phyloP scores from a whole-genome alignment of 2,888 invertebrate genomes.

The Eristalis pertinax region DNA sequence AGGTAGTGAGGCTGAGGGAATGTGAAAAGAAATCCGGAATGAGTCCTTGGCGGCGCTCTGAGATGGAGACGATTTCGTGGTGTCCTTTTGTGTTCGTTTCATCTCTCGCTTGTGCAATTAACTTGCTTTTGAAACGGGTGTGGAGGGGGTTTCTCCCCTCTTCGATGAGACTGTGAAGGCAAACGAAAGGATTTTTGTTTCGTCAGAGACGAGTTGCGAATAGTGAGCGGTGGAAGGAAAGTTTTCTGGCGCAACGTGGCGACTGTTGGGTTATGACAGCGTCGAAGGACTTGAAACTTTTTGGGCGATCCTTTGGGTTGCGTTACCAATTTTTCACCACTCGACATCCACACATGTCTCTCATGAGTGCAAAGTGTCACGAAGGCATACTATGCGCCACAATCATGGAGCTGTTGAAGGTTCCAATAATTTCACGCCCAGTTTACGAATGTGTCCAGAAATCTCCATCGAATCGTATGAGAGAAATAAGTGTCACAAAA shows the following conservation, averaged over 20 bases:
- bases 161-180: too few relatives aligned
- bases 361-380: too few relatives aligned
- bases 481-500: too few relatives aligned
- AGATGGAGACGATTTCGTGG: constrained; percentile 9
- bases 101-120: constrained; percentile 51
- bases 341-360: too few relatives aligned
- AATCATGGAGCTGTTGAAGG: too few relatives aligned
- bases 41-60: constrained; percentile 9
- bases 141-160: background rate
- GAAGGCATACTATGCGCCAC: too few relatives aligned
- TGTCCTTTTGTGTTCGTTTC: constrained; percentile 24
- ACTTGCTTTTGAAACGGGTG: background rate
- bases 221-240: background rate
- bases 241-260: background rate
- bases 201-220: background rate
- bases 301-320: background rate
- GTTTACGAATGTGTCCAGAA: too few relatives aligned
- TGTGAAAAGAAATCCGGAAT: constrained; percentile 16
- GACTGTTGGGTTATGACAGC: background rate
- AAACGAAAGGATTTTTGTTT: background rate
- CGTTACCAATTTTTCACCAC: background rate
- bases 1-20: background rate
- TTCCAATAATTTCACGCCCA: too few relatives aligned
- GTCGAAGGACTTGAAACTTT: background rate
- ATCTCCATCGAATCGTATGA: too few relatives aligned